These are phyloP conservation scores for Plagiodera versicolora DNA, from an alignment of 2,888 invertebrate species.

Conservation along the genomic window DNA sequence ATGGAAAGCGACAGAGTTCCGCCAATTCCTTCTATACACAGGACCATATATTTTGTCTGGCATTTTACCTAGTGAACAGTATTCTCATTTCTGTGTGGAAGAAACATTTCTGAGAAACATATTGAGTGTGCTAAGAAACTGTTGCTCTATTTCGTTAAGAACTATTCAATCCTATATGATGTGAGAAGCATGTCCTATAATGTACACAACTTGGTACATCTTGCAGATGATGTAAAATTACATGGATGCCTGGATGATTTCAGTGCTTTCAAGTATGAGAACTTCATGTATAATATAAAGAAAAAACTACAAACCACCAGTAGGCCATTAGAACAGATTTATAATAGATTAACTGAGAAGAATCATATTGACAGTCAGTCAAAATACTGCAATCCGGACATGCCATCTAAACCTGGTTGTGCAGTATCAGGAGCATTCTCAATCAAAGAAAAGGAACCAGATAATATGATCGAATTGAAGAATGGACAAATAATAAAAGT, in stretches of 20 bases:
- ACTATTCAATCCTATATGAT: conserved; percentile 30
- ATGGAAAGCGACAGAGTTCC: no score
- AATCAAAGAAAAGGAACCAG: neutral
- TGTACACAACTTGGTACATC: conserved; percentile 35
- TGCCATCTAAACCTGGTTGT: no score
- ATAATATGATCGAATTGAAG: neutral
- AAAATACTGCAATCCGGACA: neutral
- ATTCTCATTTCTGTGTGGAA: conserved; percentile 30
- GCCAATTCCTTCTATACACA: no score
- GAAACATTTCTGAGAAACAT: conserved; percentile 15
- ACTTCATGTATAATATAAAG: conserved; percentile 3
- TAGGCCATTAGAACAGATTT: conserved; percentile 31
- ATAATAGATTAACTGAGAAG: conserved; percentile 25
- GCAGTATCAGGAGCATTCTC: neutral
- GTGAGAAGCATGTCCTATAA: conserved; percentile 28
- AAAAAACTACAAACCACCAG: conserved; percentile 20
- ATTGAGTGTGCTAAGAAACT: conserved; percentile 30
- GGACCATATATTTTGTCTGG: conserved; percentile 34
- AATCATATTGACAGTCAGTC: neutral
- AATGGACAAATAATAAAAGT: neutral
- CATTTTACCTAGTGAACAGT: conserved; percentile 30
- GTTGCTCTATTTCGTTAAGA: conserved; percentile 31
- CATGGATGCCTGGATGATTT: conserved; percentile 33
- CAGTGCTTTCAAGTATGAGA: conserved; percentile 15
- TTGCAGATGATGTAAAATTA: conserved; percentile 28